Evolutionary conservation across 2,888 invertebrate genomes (phyloP).

Genomic region (Leptinotarsa juncta): DNA sequence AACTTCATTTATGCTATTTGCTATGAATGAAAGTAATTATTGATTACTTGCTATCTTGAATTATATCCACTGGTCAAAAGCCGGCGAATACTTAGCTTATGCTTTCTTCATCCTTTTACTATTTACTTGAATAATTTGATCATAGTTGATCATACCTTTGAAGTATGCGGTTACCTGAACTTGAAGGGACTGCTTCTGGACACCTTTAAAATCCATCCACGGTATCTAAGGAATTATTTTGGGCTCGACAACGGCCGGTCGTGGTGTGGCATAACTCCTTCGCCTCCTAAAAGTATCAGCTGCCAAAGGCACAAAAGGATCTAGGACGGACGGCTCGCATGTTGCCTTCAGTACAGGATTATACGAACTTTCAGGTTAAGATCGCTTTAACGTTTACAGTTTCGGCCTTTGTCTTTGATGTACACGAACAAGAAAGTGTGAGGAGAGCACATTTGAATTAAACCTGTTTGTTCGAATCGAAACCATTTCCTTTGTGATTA

Average conservation of each 20-base stretch:
- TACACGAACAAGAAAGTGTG: slow-evolving; percentile 26
- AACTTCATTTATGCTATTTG: too few species aligned
- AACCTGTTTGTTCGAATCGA: not conserved
- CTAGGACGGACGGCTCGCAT: slow-evolving; percentile 37
- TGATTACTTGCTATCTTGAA: too few species aligned
- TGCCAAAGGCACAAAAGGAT: slow-evolving; percentile 39
- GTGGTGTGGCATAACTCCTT: slow-evolving; percentile 35
- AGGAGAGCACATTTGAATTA: not conserved
- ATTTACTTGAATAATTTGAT: too few species aligned
- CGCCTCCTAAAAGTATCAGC: slow-evolving; percentile 35
- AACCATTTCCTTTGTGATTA: not conserved
- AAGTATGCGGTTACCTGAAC: not conserved
- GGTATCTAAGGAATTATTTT: slow-evolving; percentile 17
- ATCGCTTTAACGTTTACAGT: slow-evolving; percentile 39
- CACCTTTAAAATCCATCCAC: not conserved
- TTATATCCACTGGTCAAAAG: too few species aligned
- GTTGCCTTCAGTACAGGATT: slow-evolving; percentile 39
- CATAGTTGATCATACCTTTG: not conserved
- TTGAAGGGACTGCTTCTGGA: not conserved
- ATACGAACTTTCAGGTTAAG: slow-evolving; percentile 41
- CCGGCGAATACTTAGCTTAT: too few species aligned
- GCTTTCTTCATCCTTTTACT: too few species aligned
- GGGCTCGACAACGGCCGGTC: not conserved
- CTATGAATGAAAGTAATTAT: too few species aligned
- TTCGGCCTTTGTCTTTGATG: slow-evolving; percentile 37